These are phyloP conservation scores for Clostera curtula DNA, from an alignment of 2,888 invertebrate genomes.

Conservation along the genomic window DNA sequence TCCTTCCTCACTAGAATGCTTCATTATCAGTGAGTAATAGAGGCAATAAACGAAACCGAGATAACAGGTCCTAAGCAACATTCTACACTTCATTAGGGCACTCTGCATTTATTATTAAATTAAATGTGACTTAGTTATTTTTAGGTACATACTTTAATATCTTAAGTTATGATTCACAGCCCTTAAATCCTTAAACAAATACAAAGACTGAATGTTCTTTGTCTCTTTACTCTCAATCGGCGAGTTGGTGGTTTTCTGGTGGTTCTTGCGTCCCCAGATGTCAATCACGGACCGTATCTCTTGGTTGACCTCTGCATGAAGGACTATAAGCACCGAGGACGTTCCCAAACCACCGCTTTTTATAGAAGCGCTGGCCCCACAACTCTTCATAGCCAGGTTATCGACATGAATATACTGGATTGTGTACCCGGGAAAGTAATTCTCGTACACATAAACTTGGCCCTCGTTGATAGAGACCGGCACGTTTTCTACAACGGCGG, in stretches of 20 bases:
- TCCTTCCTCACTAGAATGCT: too few relatives aligned
- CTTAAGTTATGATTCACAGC: conserved; percentile 42
- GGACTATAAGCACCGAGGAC: conserved; percentile 44
- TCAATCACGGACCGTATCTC: conserved; percentile 58
- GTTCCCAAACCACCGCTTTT: conserved; percentile 44
- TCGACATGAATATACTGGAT: conserved; percentile 57
- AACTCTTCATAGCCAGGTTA: conserved; percentile 48
- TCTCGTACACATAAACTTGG: conserved; percentile 57
- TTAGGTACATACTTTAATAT: conserved; percentile 9
- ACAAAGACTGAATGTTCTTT: conserved; percentile 32
- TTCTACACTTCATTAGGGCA: too few relatives aligned
- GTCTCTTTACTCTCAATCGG: conserved; percentile 7
- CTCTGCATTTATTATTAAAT: too few relatives aligned
- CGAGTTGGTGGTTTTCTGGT: conserved; percentile 1
- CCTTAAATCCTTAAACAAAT: conserved; percentile 34
- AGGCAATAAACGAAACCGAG: too few relatives aligned
- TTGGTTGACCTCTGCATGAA: conserved; percentile 43
- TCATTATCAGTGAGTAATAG: too few relatives aligned
- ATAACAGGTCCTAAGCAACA: too few relatives aligned
- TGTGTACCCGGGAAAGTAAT: conserved; percentile 43
- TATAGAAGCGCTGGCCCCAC: conserved; percentile 47
- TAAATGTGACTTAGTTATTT: too few relatives aligned
- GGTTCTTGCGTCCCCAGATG: conserved; percentile 46
- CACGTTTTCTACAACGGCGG: conserved; percentile 48
- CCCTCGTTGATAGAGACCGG: conserved; percentile 48